phyloP scores from a whole-genome alignment of 2,797 vertebrate species.

The Melanotaenia boesemani region DNA sequence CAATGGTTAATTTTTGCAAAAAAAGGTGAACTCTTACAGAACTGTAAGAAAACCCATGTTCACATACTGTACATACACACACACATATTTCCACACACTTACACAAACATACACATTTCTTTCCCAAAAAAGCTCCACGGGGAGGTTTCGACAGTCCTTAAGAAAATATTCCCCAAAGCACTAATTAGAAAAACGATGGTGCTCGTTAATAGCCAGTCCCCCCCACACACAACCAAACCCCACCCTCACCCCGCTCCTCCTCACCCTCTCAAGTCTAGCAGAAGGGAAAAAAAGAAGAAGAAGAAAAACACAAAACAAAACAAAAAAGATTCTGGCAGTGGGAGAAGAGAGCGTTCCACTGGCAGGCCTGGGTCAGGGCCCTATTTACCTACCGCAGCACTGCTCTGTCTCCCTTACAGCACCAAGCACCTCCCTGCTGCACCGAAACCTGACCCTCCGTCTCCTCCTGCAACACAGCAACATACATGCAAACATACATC shows the following conservation, averaged over 20 bases:
- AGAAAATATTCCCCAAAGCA: conserved; percentile 87
- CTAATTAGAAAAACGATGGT: conserved; percentile 87
- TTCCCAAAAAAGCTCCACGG: conserved; percentile 72
- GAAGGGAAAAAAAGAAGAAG: conserved; percentile 36
- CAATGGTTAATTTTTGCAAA: conserved; percentile 2
- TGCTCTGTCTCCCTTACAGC: conserved; percentile 67
- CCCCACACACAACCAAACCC: conserved; percentile 40
- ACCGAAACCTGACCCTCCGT: conserved; percentile 64
- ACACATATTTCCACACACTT: conserved; percentile 25
- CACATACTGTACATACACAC: conserved; percentile 34
- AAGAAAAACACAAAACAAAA: conserved; percentile 70
- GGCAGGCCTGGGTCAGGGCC: conserved; percentile 81
- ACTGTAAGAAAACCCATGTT: conserved; percentile 19
- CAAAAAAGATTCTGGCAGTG: conserved; percentile 78
- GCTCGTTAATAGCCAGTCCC: conserved; percentile 78
- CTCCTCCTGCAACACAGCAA: conserved; percentile 42
- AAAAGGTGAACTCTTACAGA: conserved; percentile 13
- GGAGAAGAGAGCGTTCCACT: conserved; percentile 78
- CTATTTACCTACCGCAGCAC: conserved; percentile 88
- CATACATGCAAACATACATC: conserved; percentile 36
- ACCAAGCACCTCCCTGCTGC: conserved; percentile 64
- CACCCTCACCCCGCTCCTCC: conserved; percentile 29
- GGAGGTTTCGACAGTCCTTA: conserved; percentile 80
- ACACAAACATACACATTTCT: conserved; percentile 33
- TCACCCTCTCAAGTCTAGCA: conserved; percentile 49